A percentile compares a stretch with the other conserved stretches of the same genome.
Evolutionary conservation across 2,797 vertebrate genomes (phyloP).

Genomic region (Zonotrichia albicollis): DNA sequence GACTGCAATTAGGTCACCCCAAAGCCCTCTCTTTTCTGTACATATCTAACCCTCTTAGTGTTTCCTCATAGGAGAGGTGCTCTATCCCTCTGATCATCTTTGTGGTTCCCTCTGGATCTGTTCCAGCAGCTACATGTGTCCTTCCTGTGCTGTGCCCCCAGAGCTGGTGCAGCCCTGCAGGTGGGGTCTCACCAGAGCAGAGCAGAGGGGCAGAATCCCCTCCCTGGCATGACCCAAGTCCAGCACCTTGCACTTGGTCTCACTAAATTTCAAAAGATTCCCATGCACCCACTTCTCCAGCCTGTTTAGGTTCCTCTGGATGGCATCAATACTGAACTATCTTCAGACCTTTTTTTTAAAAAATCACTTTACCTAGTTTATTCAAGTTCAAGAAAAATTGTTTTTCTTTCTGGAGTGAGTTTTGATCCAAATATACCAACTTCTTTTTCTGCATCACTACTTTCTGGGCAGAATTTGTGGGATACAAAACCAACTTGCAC

Average conservation of each 20-base stretch:
- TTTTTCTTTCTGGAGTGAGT: neutral
- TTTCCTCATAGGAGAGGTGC: neutral
- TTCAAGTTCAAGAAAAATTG: neutral
- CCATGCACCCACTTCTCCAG: too few species aligned
- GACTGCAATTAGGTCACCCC: too few species aligned
- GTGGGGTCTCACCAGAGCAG: neutral
- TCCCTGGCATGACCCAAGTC: neutral
- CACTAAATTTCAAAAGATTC: neutral
- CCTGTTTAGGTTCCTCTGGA: neutral
- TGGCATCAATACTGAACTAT: neutral
- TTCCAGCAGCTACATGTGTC: accelerated
- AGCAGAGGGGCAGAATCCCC: neutral
- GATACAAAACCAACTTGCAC: neutral
- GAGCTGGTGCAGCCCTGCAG: neutral
- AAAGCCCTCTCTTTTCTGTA: neutral
- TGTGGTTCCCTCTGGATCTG: accelerated
- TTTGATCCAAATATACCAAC: neutral
- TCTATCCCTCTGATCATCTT: neutral
- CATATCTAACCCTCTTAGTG: neutral
- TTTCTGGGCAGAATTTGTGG: neutral
- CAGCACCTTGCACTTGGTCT: neutral
- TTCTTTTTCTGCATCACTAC: neutral
- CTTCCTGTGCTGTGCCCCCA: accelerated
- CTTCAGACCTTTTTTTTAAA: neutral
- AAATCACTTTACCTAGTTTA: neutral